Conservation (phyloP, 2,888 invertebrate species). For the Tipula lateralis region DNA sequence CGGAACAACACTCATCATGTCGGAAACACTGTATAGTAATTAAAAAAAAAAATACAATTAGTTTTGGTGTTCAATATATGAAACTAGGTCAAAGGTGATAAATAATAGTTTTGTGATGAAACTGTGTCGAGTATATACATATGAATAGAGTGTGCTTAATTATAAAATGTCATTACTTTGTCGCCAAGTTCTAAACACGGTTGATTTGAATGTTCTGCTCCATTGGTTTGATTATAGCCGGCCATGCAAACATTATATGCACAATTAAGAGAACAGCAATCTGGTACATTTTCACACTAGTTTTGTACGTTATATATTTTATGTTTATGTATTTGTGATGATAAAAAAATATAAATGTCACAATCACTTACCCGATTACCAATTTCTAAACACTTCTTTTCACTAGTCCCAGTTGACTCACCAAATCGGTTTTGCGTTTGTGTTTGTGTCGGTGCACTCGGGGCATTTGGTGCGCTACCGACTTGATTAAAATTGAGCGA, state of each 20-base stretch:
- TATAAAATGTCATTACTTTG: slow-evolving; percentile 13
- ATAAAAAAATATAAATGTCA: too few species aligned
- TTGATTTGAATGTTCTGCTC: slow-evolving; percentile 26
- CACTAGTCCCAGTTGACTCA: not conserved
- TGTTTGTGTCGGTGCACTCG: not conserved
- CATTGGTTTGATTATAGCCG: slow-evolving; percentile 28
- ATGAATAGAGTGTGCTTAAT: not conserved
- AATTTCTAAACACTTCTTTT: slow-evolving; percentile 29
- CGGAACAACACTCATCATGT: slow-evolving; percentile 42
- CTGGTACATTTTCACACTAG: slow-evolving; percentile 20
- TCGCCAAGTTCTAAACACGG: not conserved
- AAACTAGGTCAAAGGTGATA: not conserved
- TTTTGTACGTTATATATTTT: not conserved
- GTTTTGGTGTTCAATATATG: not conserved
- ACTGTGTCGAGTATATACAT: too few species aligned
- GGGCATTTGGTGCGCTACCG: not conserved
- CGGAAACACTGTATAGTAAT: slow-evolving; percentile 40
- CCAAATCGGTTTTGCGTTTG: not conserved
- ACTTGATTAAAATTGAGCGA: not conserved
- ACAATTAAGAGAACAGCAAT: slow-evolving; percentile 30
- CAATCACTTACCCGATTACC: slow-evolving; percentile 32
- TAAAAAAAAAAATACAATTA: not conserved
- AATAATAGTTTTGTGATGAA: not conserved
- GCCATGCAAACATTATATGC: not conserved
- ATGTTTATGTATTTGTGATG: not conserved